phyloP scores from a whole-genome alignment of 1,140 invertebrate species.

The Drosophila tsacasi region DNA sequence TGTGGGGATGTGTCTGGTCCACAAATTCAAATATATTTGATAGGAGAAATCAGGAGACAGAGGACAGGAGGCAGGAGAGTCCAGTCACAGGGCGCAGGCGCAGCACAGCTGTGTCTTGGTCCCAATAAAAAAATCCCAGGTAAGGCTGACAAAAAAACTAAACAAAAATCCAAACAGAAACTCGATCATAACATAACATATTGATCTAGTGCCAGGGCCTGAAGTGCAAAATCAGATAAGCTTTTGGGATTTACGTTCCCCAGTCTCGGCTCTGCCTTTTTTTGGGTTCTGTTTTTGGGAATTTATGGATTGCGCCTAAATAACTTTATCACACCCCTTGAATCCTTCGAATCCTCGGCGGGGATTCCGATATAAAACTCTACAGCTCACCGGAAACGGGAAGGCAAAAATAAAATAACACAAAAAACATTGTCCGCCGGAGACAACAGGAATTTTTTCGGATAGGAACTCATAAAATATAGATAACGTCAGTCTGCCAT shows the following conservation, averaged over 20 bases:
- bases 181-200: slow-evolving; percentile 55
- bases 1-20: slow-evolving; percentile 19
- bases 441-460: slow-evolving; percentile 42
- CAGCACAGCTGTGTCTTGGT: slow-evolving; percentile 76
- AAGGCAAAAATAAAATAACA: slow-evolving; percentile 28
- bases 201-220: slow-evolving; percentile 74
- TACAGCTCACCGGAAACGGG: slow-evolving; percentile 55
- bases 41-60: slow-evolving; percentile 7
- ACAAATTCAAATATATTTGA: slow-evolving; percentile 49
- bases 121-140: slow-evolving; percentile 44
- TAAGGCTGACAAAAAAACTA: slow-evolving; percentile 17
- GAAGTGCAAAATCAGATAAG: slow-evolving; percentile 84
- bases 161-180: slow-evolving; percentile 30
- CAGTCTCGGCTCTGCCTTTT: slow-evolving; percentile 37
- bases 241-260: slow-evolving; percentile 55
- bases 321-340: slow-evolving; percentile 76
- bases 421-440: slow-evolving; percentile 23
- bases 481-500: slow-evolving; percentile 48
- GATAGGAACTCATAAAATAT: slow-evolving; percentile 63
- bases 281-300: slow-evolving; percentile 57
- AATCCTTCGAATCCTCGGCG: slow-evolving; percentile 24
- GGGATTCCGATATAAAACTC: slow-evolving; percentile 38
- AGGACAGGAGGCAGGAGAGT: slow-evolving; percentile 1
- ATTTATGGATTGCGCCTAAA: slow-evolving; percentile 84
- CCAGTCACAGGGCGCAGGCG: slow-evolving; percentile 68